Evolutionary conservation across 2,113 vertebrate species (phyloP).

Genomic region (Columba janthina): DNA sequence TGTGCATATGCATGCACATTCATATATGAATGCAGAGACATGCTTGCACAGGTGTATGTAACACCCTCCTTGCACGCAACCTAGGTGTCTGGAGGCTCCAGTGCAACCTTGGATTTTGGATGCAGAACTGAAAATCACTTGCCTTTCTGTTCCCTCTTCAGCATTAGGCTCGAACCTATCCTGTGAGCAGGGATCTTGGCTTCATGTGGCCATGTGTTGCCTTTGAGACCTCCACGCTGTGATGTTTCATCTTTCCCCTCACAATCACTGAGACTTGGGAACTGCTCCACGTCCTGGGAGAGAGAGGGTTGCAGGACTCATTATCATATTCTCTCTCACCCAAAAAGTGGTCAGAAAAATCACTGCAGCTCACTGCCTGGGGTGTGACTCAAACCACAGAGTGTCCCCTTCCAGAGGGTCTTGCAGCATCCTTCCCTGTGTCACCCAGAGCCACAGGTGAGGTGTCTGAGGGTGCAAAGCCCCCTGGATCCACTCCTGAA

Average conservation of each 20-base stretch:
- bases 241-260: not conserved
- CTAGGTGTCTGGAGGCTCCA: not conserved
- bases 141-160: not conserved
- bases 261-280: not conserved
- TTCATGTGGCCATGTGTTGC: accelerated
- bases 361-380: not conserved
- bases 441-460: not conserved
- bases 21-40: accelerated
- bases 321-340: not conserved
- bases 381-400: not conserved
- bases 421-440: not conserved
- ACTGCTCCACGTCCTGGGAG: not conserved
- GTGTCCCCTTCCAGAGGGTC: not conserved
- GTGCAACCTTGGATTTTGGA: no score
- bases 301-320: accelerated
- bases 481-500: not conserved
- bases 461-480: not conserved
- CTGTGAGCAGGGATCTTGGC: accelerated
- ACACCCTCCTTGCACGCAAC: accelerated
- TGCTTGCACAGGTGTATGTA: accelerated
- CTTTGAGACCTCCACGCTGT: accelerated
- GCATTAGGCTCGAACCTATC: accelerated
- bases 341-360: not conserved
- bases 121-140: not conserved
- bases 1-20: not conserved